Evolutionary conservation across 2,113 vertebrate species (phyloP).

Genomic region (Butorides virescens): DNA sequence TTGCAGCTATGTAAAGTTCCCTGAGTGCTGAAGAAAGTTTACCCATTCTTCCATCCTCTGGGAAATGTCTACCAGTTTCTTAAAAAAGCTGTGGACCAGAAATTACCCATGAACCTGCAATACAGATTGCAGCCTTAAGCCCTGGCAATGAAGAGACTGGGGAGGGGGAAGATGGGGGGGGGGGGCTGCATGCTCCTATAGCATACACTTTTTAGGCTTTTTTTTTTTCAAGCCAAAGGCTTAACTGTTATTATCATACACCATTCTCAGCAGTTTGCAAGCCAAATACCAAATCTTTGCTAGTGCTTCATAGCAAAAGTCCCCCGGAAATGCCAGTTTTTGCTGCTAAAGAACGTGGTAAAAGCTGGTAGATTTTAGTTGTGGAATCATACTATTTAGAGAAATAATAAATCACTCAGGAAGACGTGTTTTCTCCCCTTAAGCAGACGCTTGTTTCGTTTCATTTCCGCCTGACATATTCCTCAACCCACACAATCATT

Average conservation of each 20-base stretch:
- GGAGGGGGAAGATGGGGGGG: too few species aligned
- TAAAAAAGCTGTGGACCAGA: not conserved
- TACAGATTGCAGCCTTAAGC: not conserved
- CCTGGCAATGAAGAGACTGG: rapidly evolving
- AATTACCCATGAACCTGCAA: not conserved
- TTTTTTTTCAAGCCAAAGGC: not conserved
- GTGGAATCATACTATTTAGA: not conserved
- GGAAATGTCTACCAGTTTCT: not conserved
- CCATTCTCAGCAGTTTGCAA: not conserved
- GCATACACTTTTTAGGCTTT: not conserved
- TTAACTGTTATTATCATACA: not conserved
- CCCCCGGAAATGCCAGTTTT: not conserved
- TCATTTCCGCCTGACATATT: conserved; percentile 58
- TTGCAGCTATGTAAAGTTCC: not conserved
- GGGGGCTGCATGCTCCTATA: not conserved
- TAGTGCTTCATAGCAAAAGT: not conserved
- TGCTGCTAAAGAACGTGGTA: not conserved
- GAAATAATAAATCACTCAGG: not conserved
- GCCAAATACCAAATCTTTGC: not conserved
- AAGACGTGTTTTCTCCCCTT: not conserved
- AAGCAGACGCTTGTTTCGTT: not conserved
- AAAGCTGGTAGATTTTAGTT: not conserved
- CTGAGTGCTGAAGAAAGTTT: not conserved
- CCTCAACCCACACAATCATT: not conserved
- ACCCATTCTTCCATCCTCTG: not conserved